Conservation (phyloP, 1,140 invertebrate species). For the Drosophila mauritiana region DNA sequence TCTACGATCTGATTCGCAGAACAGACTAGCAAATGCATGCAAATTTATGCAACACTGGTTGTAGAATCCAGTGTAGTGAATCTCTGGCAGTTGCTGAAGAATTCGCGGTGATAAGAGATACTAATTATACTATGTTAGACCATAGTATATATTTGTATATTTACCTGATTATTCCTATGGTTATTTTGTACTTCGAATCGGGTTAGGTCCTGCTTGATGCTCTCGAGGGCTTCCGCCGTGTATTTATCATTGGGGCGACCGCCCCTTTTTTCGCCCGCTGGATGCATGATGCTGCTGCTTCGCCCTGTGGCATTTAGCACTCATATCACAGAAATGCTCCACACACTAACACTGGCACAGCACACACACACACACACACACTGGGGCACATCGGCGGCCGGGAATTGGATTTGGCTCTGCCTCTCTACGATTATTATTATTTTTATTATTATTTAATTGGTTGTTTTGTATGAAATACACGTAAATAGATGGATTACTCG, state of each 20-base stretch:
- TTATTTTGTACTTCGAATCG: conserved; percentile 84
- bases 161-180: conserved; percentile 81
- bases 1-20: conserved; percentile 4
- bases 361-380: conserved; percentile 6
- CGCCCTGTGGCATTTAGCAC: conserved; percentile 76
- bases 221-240: conserved; percentile 81
- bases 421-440: background rate
- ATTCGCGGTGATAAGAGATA: no score
- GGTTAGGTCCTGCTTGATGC: conserved; percentile 83
- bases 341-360: conserved; percentile 12
- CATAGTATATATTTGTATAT: no score
- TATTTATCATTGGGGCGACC: conserved; percentile 84
- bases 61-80: no score
- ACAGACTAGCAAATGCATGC: background rate
- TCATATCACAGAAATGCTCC: conserved; percentile 81
- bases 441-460: conserved; percentile 33
- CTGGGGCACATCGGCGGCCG: conserved; percentile 42
- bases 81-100: no score
- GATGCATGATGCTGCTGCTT: conserved; percentile 82
- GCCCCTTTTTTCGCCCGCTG: conserved; percentile 84
- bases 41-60: background rate
- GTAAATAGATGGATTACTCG: conserved; percentile 12
- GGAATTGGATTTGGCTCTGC: conserved; percentile 36
- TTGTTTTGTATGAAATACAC: conserved; percentile 20
- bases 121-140: no score